phyloP scores from a whole-genome alignment of 2,888 invertebrate genomes.

The Drosophila paramelanica region DNA sequence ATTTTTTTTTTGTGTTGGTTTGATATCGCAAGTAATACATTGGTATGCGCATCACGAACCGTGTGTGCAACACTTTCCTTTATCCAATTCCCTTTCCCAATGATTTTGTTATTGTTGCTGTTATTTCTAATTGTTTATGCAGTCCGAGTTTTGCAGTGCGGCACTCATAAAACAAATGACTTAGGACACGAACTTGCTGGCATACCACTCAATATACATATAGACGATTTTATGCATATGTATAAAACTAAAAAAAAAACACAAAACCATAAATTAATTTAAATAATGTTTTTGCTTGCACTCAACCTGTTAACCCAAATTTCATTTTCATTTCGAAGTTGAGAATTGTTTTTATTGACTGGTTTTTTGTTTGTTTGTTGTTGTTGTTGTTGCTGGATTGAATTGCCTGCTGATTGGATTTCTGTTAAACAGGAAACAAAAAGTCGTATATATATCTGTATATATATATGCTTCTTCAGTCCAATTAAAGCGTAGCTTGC shows the following conservation, averaged over 20 bases:
- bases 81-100: constrained; percentile 44
- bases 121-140: constrained; percentile 65
- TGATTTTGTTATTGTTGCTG: constrained; percentile 17
- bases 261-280: constrained; percentile 1
- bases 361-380: constrained; percentile 12
- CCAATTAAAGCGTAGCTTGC: constrained; percentile 71
- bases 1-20: constrained; percentile 16
- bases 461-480: constrained; percentile 14
- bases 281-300: constrained; percentile 23
- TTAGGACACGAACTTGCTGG: constrained; percentile 63
- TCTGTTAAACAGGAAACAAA: constrained; percentile 45
- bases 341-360: constrained; percentile 36
- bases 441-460: constrained; percentile 5
- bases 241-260: not conserved
- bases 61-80: constrained; percentile 64
- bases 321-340: constrained; percentile 45
- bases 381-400: constrained; percentile 3
- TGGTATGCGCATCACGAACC: constrained; percentile 59
- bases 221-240: not conserved
- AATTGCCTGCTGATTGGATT: constrained; percentile 12
- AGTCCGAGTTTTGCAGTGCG: constrained; percentile 52
- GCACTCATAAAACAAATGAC: constrained; percentile 61
- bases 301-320: constrained; percentile 65
- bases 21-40: constrained; percentile 36
- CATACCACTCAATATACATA: constrained; percentile 1